Conservation (phyloP, 2,113 vertebrate species). For the Prionailurus bengalensis region DNA sequence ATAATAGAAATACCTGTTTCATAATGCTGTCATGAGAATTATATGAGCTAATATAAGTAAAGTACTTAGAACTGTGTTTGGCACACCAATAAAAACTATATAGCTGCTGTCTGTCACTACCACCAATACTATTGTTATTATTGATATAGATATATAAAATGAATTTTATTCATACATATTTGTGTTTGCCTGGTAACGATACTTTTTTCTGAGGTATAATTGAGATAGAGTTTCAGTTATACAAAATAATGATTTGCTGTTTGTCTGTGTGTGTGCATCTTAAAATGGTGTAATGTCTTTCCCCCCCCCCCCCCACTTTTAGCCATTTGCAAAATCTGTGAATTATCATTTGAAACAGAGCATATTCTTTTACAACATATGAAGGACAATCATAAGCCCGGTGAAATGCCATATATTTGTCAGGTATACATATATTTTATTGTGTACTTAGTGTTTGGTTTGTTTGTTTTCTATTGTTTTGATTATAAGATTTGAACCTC, state of each 20-base stretch:
- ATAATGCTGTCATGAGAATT: neutral
- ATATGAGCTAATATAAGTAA: neutral
- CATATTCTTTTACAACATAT: constrained; percentile 98
- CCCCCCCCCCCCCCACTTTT: constrained; percentile 52
- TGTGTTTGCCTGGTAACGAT: neutral
- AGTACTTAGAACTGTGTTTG: constrained; percentile 1
- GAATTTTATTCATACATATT: neutral
- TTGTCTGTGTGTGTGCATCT: neutral
- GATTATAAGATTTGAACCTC: neutral
- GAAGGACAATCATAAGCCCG: constrained; percentile 99
- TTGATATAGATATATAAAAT: neutral
- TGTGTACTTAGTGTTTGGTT: neutral
- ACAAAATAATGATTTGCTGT: neutral
- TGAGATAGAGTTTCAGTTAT: neutral
- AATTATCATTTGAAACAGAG: constrained; percentile 98
- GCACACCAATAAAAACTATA: neutral
- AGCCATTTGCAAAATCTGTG: constrained; percentile 99
- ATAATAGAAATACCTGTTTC: neutral
- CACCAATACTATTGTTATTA: neutral
- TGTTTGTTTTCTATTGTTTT: constrained; percentile 22
- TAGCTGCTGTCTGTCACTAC: neutral
- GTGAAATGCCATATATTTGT: constrained; percentile 99
- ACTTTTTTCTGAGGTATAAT: neutral
- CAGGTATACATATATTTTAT: constrained; percentile 90
- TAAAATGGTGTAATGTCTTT: constrained; percentile 57